phyloP scores from a whole-genome alignment of 2,888 invertebrate species.

The Pantelozetes paolii region DNA sequence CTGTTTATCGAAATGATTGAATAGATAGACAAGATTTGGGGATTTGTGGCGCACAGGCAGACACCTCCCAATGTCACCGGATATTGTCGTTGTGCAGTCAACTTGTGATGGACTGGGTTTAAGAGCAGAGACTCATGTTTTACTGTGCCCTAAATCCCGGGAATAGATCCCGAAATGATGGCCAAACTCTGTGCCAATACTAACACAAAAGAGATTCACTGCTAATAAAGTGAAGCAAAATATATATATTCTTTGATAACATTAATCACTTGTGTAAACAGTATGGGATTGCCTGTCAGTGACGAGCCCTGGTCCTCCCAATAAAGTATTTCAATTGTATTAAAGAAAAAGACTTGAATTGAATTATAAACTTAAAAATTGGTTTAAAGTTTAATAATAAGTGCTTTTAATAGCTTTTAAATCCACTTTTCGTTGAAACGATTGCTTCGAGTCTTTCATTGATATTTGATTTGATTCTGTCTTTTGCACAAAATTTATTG shows the following conservation, averaged over 20 bases:
- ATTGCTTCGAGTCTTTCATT: no score
- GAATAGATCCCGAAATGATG: not conserved
- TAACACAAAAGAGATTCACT: not conserved
- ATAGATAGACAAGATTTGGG: slow-evolving; percentile 15
- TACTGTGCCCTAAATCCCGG: not conserved
- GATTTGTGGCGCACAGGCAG: slow-evolving; percentile 26
- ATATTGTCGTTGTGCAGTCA: slow-evolving; percentile 31
- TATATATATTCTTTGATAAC: slow-evolving; percentile 10
- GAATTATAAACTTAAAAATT: not conserved
- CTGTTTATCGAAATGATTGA: slow-evolving; percentile 32
- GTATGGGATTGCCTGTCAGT: not conserved
- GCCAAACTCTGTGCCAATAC: slow-evolving; percentile 1
- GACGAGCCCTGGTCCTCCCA: not conserved
- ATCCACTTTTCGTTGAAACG: not conserved
- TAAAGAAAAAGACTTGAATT: not conserved
- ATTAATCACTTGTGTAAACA: slow-evolving; percentile 32
- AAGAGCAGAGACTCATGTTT: not conserved
- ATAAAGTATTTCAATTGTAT: not conserved
- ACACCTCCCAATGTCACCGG: slow-evolving; percentile 34
- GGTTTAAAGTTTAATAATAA: not conserved
- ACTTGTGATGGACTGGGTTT: slow-evolving; percentile 12
- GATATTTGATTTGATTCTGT: not conserved
- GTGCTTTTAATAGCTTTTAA: not conserved
- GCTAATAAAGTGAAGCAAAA: slow-evolving; percentile 20
- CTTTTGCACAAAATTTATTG: not conserved